These are phyloP conservation scores for Patella vulgata DNA, from an alignment of 1,140 invertebrate species.

Conservation along the genomic window DNA sequence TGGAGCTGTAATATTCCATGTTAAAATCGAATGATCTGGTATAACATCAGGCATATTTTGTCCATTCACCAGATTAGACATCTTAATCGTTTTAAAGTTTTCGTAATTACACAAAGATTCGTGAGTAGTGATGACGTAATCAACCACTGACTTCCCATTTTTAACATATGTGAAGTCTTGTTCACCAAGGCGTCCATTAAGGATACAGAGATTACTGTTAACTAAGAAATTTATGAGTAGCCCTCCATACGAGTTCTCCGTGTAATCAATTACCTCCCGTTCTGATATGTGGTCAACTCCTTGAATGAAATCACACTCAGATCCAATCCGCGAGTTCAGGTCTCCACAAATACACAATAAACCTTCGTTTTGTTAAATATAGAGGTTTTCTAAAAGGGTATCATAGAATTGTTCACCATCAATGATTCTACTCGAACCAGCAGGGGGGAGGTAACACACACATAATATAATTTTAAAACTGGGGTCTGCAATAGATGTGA, in stretches of 20 bases:
- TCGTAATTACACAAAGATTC: not conserved
- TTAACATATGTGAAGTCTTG: slow-evolving; percentile 16
- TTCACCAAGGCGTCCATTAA: slow-evolving; percentile 10
- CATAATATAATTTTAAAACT: too few species aligned
- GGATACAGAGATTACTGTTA: slow-evolving; percentile 10
- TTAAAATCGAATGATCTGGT: too few species aligned
- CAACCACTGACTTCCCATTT: slow-evolving; percentile 11
- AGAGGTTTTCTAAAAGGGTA: too few species aligned
- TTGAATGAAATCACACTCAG: slow-evolving; percentile 9
- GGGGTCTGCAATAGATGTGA: too few species aligned
- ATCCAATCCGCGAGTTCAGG: slow-evolving; percentile 5
- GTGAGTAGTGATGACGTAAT: slow-evolving; percentile 11
- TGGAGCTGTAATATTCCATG: too few species aligned
- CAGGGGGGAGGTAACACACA: too few species aligned
- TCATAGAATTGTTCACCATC: too few species aligned
- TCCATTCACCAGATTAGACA: not conserved
- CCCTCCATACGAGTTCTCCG: slow-evolving; percentile 10
- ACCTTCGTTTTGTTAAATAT: not conserved
- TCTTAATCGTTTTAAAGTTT: not conserved
- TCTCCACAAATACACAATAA: slow-evolving; percentile 5
- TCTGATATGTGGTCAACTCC: slow-evolving; percentile 13
- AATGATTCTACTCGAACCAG: too few species aligned
- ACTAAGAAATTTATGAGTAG: slow-evolving; percentile 7
- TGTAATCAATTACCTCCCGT: slow-evolving; percentile 11
- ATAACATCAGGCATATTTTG: slow-evolving; percentile 6